Evolutionary conservation across 2,113 vertebrate genomes (phyloP).

Genomic region (Gorsachius goisagi): DNA sequence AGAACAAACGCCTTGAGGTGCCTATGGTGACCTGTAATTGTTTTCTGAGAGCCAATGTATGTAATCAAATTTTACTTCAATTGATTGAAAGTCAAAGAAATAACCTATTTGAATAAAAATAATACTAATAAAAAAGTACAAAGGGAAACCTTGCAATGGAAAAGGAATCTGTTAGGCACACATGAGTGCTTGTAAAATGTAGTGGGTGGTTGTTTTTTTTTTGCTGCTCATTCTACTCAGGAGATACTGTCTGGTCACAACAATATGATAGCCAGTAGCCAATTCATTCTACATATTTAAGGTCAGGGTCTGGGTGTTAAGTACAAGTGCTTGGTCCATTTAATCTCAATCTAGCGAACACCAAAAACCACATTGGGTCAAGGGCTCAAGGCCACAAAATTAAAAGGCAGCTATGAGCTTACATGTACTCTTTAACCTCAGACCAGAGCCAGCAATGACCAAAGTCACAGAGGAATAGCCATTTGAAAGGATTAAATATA

Average conservation of each 20-base stretch:
- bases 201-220: neutral
- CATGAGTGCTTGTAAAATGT: neutral
- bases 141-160: neutral
- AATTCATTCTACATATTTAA: slow-evolving; percentile 71
- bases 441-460: neutral
- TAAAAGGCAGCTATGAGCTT: slow-evolving; percentile 59
- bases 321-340: slow-evolving; percentile 49
- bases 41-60: slow-evolving; percentile 52
- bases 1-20: slow-evolving; percentile 67
- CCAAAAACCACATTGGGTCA: slow-evolving; percentile 51
- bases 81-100: slow-evolving; percentile 56
- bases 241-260: slow-evolving; percentile 36
- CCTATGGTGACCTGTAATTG: slow-evolving; percentile 65
- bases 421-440: slow-evolving; percentile 46
- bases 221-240: slow-evolving; percentile 27
- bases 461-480: slow-evolving; percentile 17
- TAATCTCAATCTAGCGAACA: slow-evolving; percentile 55
- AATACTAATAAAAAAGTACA: neutral
- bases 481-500: slow-evolving; percentile 20
- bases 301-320: slow-evolving; percentile 41
- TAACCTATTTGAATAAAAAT: slow-evolving; percentile 5
- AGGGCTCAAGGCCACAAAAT: slow-evolving; percentile 64
- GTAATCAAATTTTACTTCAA: slow-evolving; percentile 63
- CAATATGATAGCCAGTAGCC: slow-evolving; percentile 1
- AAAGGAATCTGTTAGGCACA: slow-evolving; percentile 43